A percentile compares a stretch with the other conserved stretches of the same genome.
Evolutionary conservation across 2,797 vertebrate genomes (phyloP).

Genomic region (Darevskia mixta): DNA sequence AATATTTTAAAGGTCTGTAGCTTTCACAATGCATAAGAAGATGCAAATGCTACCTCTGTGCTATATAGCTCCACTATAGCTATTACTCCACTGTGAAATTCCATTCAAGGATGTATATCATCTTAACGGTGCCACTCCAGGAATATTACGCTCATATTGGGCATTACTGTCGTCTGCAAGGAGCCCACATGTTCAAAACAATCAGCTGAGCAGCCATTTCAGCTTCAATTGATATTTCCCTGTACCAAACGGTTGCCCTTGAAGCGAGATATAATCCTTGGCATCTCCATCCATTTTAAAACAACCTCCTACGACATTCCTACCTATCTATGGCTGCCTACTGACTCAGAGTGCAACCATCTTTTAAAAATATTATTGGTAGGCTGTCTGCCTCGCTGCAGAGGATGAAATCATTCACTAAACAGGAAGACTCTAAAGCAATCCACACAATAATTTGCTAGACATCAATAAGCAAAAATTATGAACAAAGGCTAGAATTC

Average conservation of each 20-base stretch:
- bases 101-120: background rate
- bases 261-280: background rate
- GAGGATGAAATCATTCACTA: background rate
- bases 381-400: background rate
- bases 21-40: background rate
- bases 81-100: background rate
- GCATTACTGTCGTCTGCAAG: background rate
- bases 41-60: background rate
- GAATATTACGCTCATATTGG: background rate
- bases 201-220: conserved; percentile 14
- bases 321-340: background rate
- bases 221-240: conserved; percentile 31
- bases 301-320: background rate
- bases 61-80: background rate
- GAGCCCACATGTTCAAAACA: conserved; percentile 6
- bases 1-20: background rate
- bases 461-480: conserved; percentile 6
- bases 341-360: background rate
- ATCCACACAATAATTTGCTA: background rate
- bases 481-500: background rate
- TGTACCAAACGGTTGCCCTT: background rate
- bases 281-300: conserved; percentile 4
- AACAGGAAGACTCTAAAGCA: background rate
- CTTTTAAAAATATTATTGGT: background rate
- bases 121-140: background rate